phyloP scores from a whole-genome alignment of 2,113 vertebrate genomes.

The Zosterops japonicus region DNA sequence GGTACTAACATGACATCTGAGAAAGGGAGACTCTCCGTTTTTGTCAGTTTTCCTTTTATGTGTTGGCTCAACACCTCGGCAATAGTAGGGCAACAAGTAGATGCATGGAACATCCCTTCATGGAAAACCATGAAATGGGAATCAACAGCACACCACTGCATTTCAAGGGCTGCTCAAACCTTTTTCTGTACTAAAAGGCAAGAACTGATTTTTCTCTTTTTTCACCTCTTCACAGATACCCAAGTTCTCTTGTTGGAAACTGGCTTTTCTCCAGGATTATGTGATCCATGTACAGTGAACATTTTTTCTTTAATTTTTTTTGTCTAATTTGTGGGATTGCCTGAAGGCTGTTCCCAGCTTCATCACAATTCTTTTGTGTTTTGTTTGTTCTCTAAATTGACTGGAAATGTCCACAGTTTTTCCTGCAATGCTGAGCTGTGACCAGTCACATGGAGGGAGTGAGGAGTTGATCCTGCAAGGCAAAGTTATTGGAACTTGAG shows the following conservation, averaged over 20 bases:
- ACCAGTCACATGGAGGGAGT: not conserved
- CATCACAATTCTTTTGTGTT: not conserved
- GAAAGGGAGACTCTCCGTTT: not conserved
- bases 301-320: not conserved
- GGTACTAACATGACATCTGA: not conserved
- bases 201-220: not conserved
- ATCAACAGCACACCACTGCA: not conserved
- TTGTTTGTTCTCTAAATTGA: not conserved
- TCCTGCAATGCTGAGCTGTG: not conserved
- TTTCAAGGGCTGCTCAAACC: not conserved
- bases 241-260: not conserved
- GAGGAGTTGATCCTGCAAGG: not conserved
- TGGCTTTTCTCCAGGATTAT: not conserved
- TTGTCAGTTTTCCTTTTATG: not conserved
- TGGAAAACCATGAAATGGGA: not conserved
- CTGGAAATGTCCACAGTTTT: not conserved
- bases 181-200: not conserved
- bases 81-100: not conserved
- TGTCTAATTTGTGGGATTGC: not conserved
- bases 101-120: not conserved
- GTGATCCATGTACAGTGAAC: not conserved
- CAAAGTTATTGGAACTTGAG: not conserved
- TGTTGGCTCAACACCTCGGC: not conserved
- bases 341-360: not conserved
- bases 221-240: not conserved